Evolutionary conservation across 2,797 vertebrate species (phyloP).

Genomic region (Lycodopsis pacificus): DNA sequence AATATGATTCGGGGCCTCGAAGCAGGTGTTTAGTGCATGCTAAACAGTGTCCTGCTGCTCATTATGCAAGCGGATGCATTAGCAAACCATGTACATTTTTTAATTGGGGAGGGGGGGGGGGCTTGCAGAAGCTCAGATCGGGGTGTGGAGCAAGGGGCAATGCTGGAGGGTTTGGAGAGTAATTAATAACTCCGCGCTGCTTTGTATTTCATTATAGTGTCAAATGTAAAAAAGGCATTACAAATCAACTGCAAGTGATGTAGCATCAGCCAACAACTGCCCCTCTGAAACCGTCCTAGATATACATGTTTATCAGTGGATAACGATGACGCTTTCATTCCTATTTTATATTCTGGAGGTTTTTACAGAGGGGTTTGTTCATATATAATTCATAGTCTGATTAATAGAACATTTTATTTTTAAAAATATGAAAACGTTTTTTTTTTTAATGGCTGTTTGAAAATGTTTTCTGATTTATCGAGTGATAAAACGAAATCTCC

Average conservation of each 20-base stretch:
- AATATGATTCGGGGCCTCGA: constrained; percentile 63
- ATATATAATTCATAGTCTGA: neutral
- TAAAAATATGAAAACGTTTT: neutral
- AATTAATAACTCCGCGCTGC: constrained; percentile 49
- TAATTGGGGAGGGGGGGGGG: constrained; percentile 28
- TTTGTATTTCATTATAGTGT: constrained; percentile 48
- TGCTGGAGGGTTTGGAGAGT: constrained; percentile 50
- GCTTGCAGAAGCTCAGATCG: constrained; percentile 40
- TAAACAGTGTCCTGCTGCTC: constrained; percentile 70
- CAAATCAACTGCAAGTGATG: constrained; percentile 39
- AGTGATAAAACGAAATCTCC: neutral
- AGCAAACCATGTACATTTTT: constrained; percentile 57
- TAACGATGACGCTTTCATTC: neutral
- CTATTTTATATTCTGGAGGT: neutral
- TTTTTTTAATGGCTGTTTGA: neutral
- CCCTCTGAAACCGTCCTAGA: constrained; percentile 5
- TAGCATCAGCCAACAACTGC: constrained; percentile 13
- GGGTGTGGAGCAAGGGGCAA: constrained; percentile 45
- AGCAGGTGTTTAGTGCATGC: constrained; percentile 75
- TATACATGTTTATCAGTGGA: neutral
- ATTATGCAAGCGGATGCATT: constrained; percentile 67
- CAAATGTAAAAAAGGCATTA: constrained; percentile 67
- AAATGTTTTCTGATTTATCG: neutral
- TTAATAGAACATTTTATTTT: neutral
- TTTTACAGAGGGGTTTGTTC: neutral